Conservation (phyloP, 2,888 invertebrate genomes). For the Dioctria linearis region DNA sequence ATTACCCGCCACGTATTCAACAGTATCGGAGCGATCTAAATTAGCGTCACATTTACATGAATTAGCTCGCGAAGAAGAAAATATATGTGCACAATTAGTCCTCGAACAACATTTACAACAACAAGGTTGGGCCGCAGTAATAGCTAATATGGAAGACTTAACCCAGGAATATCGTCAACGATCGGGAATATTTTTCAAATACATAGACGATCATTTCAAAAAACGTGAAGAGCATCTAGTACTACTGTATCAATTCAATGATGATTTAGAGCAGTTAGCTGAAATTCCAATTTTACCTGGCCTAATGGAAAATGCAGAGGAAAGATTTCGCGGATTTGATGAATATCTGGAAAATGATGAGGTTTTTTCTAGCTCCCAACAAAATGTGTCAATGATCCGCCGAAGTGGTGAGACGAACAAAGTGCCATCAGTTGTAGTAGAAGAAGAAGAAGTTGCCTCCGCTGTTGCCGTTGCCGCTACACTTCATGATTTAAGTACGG, state of each 20-base stretch:
- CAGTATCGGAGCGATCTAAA: conserved; percentile 84
- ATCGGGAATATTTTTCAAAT: conserved; percentile 81
- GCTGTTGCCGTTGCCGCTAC: neutral
- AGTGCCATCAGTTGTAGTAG: conserved; percentile 4
- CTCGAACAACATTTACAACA: conserved; percentile 97
- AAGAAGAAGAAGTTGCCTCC: neutral
- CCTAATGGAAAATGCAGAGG: conserved; percentile 78
- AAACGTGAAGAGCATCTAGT: conserved; percentile 81
- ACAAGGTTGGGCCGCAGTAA: conserved; percentile 97
- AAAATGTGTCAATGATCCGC: conserved; percentile 64
- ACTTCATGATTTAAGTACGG: conserved; percentile 58
- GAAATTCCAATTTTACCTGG: conserved; percentile 88
- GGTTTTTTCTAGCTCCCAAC: conserved; percentile 66
- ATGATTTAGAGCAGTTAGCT: conserved; percentile 82
- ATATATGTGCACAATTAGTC: conserved; percentile 86
- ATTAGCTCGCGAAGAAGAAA: conserved; percentile 81
- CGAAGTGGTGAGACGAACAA: conserved; percentile 37
- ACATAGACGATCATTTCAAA: conserved; percentile 81
- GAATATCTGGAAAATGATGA: conserved; percentile 73
- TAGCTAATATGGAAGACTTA: conserved; percentile 95
- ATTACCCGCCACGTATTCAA: conserved; percentile 83
- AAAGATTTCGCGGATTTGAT: conserved; percentile 77
- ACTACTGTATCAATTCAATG: conserved; percentile 78
- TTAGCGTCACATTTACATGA: conserved; percentile 88
- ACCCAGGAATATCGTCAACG: conserved; percentile 82